A percentile compares a stretch with the other conserved stretches of the same genome.
These are phyloP conservation scores for Antitype chi DNA, from an alignment of 2,888 invertebrate genomes.

Conservation along the genomic window DNA sequence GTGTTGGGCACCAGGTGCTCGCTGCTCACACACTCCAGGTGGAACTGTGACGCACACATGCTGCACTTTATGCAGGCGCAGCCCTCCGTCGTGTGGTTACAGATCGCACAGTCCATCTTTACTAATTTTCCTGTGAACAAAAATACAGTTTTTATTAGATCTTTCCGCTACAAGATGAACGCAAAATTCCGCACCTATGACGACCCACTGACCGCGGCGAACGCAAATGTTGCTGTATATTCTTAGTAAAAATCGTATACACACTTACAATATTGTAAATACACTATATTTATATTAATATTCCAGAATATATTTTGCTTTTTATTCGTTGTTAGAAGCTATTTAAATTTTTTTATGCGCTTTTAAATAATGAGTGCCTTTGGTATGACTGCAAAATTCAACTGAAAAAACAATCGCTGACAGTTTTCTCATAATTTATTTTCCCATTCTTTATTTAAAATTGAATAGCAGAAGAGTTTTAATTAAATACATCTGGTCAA, in stretches of 20 bases:
- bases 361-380: constrained; percentile 68
- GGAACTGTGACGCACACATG: constrained; percentile 81
- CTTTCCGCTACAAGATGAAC: background rate
- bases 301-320: constrained; percentile 53
- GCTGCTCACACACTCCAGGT: constrained; percentile 82
- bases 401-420: constrained; percentile 59
- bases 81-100: constrained; percentile 82
- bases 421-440: constrained; percentile 32
- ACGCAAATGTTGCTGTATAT: too few species aligned
- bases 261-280: constrained; percentile 47
- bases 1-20: constrained; percentile 77
- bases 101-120: constrained; percentile 82
- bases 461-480: constrained; percentile 23
- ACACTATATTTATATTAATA: constrained; percentile 44
- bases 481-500: constrained; percentile 6
- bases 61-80: constrained; percentile 85
- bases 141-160: background rate
- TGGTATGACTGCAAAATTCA: constrained; percentile 68
- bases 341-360: constrained; percentile 73
- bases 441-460: constrained; percentile 58
- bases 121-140: constrained; percentile 54
- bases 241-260: background rate
- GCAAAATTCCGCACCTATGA: too few species aligned
- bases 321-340: constrained; percentile 64
- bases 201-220: background rate